Evolutionary conservation across 2,113 vertebrate species (phyloP), one percentile per base, ranked within the genome.

Genomic region (Ammodytes dubius): DNA sequence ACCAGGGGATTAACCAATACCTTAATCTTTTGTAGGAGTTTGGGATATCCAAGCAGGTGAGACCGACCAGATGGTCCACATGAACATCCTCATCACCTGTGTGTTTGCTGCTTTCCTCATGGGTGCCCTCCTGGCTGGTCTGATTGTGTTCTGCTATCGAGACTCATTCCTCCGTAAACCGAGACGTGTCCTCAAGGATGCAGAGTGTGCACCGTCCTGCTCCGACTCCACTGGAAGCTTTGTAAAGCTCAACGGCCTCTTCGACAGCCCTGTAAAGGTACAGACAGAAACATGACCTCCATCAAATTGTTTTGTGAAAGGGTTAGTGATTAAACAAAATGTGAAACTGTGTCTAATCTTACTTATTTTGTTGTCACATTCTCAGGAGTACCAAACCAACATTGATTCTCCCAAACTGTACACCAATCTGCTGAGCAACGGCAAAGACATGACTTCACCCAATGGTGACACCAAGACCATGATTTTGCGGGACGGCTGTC

Each of bases 41-140:
- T 99, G 97, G 98, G 98, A 99, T 91, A 96, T 96, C 37, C 98
- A 97, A 78, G 96, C 97, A 13, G 97, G 96, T 85, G 97, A 99
- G 50, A 96, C 96, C 78, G 98, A 97, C 94, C 98, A 99, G 95
- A 97, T 99, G 98, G 98, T 99, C 17, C 98, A 99, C 87, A 97
- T 99, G 97, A 99, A 99, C 83, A 98, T 99, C 91, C 96, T 99
- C 88, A 99, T 99, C 95, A 98, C 97, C 82, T 99, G 98, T 78
- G 98, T 99, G 86, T 97, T 99, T 75, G 98, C 96, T 0, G 98
- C 98, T 43, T 99, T 99, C 82, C 96, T 99, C 6, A 94, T 98
- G 93, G 98, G 98, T 49, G 98, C 98, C 0, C 97, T 98, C 87
- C 96, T 99, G 35, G 98, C 98, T 1, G 98, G 98, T 12, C 95